A percentile compares a stretch with the other conserved stretches of the same genome.
These are phyloP conservation scores for Phrynosoma blainvillii DNA, from an alignment of 2,113 vertebrate species.

Conservation along the genomic window DNA sequence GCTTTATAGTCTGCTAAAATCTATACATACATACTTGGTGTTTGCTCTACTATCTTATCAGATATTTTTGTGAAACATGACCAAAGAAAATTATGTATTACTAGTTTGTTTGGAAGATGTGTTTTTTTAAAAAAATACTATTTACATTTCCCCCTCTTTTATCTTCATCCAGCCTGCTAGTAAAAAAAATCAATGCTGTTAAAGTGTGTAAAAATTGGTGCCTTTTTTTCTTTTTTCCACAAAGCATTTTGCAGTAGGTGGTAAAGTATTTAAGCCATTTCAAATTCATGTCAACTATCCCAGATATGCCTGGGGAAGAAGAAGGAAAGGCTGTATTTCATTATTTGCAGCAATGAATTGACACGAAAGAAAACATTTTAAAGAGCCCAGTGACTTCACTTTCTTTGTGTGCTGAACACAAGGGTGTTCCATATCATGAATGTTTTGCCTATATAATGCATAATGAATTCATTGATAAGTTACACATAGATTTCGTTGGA, in stretches of 20 bases:
- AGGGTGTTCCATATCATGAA: constrained; percentile 43
- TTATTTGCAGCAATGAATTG: constrained; percentile 57
- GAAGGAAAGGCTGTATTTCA: constrained; percentile 59
- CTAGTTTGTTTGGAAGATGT: constrained; percentile 3
- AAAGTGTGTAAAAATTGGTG: constrained; percentile 48
- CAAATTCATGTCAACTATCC: constrained; percentile 80
- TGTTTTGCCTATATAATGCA: constrained; percentile 52
- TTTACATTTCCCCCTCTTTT: constrained; percentile 3
- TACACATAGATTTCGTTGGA: constrained; percentile 41
- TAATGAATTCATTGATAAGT: constrained; percentile 47
- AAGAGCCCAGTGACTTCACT: constrained; percentile 54
- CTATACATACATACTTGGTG: neutral
- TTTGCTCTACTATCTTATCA: constrained; percentile 43
- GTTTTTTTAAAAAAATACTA: constrained; percentile 20
- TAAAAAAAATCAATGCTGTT: constrained; percentile 24
- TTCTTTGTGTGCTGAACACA: constrained; percentile 47
- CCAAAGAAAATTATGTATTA: neutral
- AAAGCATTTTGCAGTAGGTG: constrained; percentile 75
- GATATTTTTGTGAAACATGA: constrained; percentile 10
- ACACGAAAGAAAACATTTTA: constrained; percentile 64
- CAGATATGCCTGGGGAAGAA: constrained; percentile 77
- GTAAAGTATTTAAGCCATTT: constrained; percentile 82
- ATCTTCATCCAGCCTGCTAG: neutral
- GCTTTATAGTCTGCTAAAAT: constrained; percentile 37
- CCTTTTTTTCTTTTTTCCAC: constrained; percentile 39